Evolutionary conservation across 1,140 invertebrate genomes (phyloP).

Genomic region (Heliothis subflexa): DNA sequence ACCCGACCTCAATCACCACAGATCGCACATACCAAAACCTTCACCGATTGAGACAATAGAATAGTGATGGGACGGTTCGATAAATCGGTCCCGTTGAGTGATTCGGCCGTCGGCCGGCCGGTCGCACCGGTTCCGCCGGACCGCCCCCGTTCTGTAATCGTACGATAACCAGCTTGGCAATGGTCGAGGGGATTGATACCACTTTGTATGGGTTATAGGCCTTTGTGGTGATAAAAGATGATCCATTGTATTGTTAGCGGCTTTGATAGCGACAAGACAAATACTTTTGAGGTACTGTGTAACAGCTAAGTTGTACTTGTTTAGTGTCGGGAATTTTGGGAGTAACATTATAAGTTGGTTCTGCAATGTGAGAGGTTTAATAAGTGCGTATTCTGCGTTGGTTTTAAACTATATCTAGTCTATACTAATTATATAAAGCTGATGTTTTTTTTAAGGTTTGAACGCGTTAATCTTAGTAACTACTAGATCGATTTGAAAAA

Average conservation of each 20-base stretch:
- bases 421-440: no score
- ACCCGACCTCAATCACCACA: not conserved
- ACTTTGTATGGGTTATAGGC: constrained; percentile 21
- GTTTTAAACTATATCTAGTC: no score
- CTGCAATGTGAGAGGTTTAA: no score
- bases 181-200: constrained; percentile 20
- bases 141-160: constrained; percentile 39
- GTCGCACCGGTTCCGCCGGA: constrained; percentile 44
- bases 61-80: constrained; percentile 44
- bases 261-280: constrained; percentile 3
- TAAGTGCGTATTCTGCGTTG: no score
- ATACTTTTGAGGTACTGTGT: no score
- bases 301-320: no score
- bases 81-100: constrained; percentile 49
- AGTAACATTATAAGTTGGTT: no score
- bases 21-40: constrained; percentile 27
- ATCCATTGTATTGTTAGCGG: not conserved
- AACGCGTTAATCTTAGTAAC: no score
- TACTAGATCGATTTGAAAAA: no score
- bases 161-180: constrained; percentile 32
- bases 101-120: constrained; percentile 36
- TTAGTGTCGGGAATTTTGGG: no score
- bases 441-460: no score
- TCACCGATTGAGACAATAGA: constrained; percentile 44
- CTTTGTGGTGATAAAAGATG: not conserved